phyloP scores from a whole-genome alignment of 1,140 invertebrate species.

The Scylla paramamosain region DNA sequence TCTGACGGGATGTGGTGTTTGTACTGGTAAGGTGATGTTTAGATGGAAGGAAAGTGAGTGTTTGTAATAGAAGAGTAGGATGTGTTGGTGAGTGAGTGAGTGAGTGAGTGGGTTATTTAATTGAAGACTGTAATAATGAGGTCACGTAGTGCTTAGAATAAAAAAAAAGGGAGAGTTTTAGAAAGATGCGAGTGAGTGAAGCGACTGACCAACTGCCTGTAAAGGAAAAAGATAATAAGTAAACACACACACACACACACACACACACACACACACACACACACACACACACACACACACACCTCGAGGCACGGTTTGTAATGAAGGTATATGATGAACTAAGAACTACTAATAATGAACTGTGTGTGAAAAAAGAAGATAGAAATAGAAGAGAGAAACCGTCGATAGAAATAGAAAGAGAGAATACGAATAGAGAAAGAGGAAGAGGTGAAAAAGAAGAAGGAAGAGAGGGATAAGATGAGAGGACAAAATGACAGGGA shows the following conservation, averaged over 20 bases:
- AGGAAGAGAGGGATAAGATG: too few relatives aligned
- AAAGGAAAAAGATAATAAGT: neutral
- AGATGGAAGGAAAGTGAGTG: neutral
- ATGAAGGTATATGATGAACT: neutral
- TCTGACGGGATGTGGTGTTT: too few relatives aligned
- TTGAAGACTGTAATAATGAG: neutral
- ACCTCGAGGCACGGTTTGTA: neutral
- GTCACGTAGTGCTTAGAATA: neutral
- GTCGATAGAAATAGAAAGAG: too few relatives aligned
- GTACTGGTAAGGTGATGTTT: neutral
- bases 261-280: too few relatives aligned
- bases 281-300: neutral
- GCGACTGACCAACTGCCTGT: neutral
- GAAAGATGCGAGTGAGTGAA: too few relatives aligned
- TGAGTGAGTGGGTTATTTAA: too few relatives aligned
- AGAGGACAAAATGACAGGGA: too few relatives aligned
- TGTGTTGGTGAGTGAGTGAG: neutral
- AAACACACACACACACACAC: neutral
- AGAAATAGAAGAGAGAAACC: too few relatives aligned
- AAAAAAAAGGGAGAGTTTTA: neutral
- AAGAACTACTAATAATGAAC: neutral
- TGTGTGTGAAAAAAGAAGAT: neutral
- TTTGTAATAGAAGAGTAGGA: neutral
- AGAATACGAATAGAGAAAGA: too few relatives aligned
- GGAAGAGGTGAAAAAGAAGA: too few relatives aligned